Evolutionary conservation across 2,797 vertebrate genomes (phyloP).

Genomic region (Rhynchonycteris naso): DNA sequence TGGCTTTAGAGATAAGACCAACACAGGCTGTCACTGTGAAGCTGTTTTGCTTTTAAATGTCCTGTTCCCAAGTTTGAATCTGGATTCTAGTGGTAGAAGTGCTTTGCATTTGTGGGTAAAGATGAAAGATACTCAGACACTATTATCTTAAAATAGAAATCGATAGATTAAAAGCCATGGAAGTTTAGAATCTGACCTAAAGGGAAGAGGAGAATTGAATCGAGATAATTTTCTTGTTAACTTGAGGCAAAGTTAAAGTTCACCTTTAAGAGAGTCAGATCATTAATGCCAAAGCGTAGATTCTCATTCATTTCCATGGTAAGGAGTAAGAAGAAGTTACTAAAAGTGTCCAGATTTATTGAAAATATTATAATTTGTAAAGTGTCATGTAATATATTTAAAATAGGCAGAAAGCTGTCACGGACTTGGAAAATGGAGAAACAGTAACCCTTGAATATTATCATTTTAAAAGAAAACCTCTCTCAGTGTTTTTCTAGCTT

Average conservation of each 20-base stretch:
- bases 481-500: background rate
- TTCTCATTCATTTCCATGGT: background rate
- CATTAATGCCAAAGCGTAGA: background rate
- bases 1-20: slow-evolving; percentile 55
- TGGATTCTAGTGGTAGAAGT: slow-evolving; percentile 39
- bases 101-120: slow-evolving; percentile 15
- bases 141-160: slow-evolving; percentile 53
- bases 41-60: slow-evolving; percentile 59
- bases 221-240: slow-evolving; percentile 60
- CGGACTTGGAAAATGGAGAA: background rate
- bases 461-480: background rate
- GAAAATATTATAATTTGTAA: background rate
- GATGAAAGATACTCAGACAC: slow-evolving; percentile 45
- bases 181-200: slow-evolving; percentile 40
- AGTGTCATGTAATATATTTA: background rate
- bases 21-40: background rate
- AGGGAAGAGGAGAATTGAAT: slow-evolving; percentile 18
- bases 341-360: background rate
- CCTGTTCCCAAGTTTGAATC: slow-evolving; percentile 52
- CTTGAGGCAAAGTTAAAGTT: slow-evolving; percentile 54
- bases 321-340: background rate
- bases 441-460: background rate
- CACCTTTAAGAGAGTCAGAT: slow-evolving; percentile 38
- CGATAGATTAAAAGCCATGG: background rate
- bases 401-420: slow-evolving; percentile 12